Base-by-base conservation (phyloP, 2,888 invertebrate genomes). In the Alloscopus bannaensis region DNA sequence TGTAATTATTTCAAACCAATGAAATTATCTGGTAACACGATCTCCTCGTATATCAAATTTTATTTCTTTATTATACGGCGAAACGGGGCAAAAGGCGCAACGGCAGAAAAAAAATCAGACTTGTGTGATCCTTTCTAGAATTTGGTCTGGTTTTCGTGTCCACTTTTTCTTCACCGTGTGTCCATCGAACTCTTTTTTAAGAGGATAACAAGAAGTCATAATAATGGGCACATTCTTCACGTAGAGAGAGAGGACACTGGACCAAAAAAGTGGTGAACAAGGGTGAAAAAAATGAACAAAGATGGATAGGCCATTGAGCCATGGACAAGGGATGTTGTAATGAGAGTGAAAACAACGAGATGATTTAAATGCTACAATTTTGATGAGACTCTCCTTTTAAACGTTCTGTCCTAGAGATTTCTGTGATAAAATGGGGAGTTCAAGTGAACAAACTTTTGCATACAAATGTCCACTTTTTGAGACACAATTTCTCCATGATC, bases 1-100 rank as follows among this genome's bases (percentile, higher is more conserved):
- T 77, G 77, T 77, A 77, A 77, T 77, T 77, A 77, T 77, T 77
- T 77, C 69, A 77, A 77, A 77, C 69, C 69, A 77, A 77, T 77
- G 77, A 77, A 60, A 77, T 77, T 77, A 77, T 77, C 77, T 62
- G 62, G 77, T 77, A 77, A 77, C 77, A 77, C 77, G 77, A 77
- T 77, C 77, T 77, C 22, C 69, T 77, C 77, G 70, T 77, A 77
- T 64, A 77, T 77, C 77, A 77, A 77, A 70, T 77, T 77, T 77
- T 77, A 77, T 77, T 77, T 77, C 77, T 77, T 77, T 77, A 77
- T 77, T 77, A 77, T 77, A 57, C 77, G 70, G 64, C 55, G 47
- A 57, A 24, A 55, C 20, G 16, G 3, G 18, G 36, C 18, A 26
- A 18, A 62, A 18, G 45, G 31, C 20, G 18, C 26, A 59, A 11